Conservation (phyloP, 1,140 invertebrate species). For the Cyclargus thomasi region DNA sequence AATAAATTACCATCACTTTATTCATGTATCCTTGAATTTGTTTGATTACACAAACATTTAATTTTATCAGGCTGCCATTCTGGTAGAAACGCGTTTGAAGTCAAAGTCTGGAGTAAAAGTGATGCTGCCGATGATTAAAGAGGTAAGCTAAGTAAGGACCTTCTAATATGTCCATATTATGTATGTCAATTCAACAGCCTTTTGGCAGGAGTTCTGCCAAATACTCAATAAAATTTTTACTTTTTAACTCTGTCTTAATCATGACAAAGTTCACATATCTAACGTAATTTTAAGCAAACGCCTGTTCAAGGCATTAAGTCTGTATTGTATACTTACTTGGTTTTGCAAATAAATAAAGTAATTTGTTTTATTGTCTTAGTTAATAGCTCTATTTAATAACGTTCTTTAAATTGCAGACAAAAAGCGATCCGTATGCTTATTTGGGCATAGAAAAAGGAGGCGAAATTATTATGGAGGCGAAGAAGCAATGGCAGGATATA, state of each 20-base stretch:
- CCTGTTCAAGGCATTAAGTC: too few relatives aligned
- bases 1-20: background rate
- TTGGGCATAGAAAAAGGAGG: constrained; percentile 54
- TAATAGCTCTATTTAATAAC: background rate
- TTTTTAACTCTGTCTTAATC: too few relatives aligned
- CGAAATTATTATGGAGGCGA: constrained; percentile 39
- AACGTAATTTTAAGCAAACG: too few relatives aligned
- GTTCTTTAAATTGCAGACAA: constrained; percentile 29
- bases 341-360: too few relatives aligned
- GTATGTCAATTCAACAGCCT: too few relatives aligned
- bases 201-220: too few relatives aligned
- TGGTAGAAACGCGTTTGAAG: background rate
- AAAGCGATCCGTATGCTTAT: constrained; percentile 35
- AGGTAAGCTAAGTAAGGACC: too few relatives aligned
- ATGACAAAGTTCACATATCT: too few relatives aligned
- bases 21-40: background rate
- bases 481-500: constrained; percentile 42
- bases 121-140: background rate
- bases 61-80: background rate
- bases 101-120: background rate
- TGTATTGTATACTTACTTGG: background rate
- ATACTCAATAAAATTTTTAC: too few relatives aligned
- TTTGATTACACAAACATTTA: too few relatives aligned
- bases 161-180: too few relatives aligned
- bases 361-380: background rate